Base-by-base conservation (phyloP, 2,888 invertebrate genomes). In the Melangyna quadrimaculata region DNA sequence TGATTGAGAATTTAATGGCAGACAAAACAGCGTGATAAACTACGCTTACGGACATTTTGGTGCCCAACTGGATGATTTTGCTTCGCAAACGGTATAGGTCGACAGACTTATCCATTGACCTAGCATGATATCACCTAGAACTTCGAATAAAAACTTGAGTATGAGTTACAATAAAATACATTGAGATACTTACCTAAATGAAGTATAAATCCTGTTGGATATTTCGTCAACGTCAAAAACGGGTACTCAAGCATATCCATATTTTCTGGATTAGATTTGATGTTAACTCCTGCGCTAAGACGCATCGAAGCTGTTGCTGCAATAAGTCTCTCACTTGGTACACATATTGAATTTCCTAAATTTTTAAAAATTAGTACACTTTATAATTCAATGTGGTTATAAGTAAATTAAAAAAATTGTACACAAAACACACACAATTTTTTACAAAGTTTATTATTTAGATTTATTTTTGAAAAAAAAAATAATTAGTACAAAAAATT, bases 201-300 rank as follows among this genome's bases (percentile, higher is more conserved):
- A 19, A 96, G 93, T 88, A 99, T 95, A 89, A 98, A 98, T 12
- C 97, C 98, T 0, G 95, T 93, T 7, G 98, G 98, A 92, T 97
- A 98, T 89, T 96, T 96, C 0, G 96, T 94, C 94, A 99, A 96
- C 0, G 99, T 99, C 70, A 99, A 94, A 91, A 99, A 98, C 0
- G 99, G 99, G 92, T 98, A 99, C 90, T 99, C 99, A 90, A 98
- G 92, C 95, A 98, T 95, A 87, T 98, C 98, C 89, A 98, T 93
- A 89, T 95, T 95, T 87, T 96, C 96, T 88, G 95, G 95, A 90
- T 95, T 95, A 93, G 95, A 94, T 0, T 94, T 93, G 45, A 95
- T 94, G 78, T 95, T 91, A 81, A 94, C 93, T 63, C 94, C 93
- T 90, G 94, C 94, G 88, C 93, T 94, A 88, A 91, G 94, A 88